phyloP scores from a whole-genome alignment of 2,797 vertebrate species.

The Adelosebastes latens region DNA sequence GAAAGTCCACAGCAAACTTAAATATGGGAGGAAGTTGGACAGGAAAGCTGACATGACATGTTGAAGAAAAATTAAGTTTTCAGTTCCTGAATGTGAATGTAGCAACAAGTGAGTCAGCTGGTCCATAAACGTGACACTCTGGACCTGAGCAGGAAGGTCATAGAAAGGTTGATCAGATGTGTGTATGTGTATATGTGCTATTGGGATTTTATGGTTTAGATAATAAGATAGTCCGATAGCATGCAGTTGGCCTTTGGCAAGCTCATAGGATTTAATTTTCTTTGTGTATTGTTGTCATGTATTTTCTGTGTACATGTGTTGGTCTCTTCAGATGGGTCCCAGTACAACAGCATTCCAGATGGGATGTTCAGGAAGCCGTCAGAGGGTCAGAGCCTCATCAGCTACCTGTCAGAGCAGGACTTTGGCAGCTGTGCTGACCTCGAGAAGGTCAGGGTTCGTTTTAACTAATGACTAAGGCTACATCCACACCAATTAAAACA shows the following conservation, averaged over 20 bases:
- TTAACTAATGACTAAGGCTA: neutral
- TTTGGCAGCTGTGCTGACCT: constrained; percentile 98
- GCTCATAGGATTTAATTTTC: neutral
- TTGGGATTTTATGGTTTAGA: neutral
- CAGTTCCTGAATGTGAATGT: neutral
- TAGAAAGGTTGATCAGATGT: neutral
- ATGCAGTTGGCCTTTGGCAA: neutral
- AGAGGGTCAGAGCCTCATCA: constrained; percentile 98
- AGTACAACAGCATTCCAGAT: constrained; percentile 83
- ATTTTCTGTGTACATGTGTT: constrained; percentile 8
- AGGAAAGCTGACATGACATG: neutral
- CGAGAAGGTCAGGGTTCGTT: constrained; percentile 87
- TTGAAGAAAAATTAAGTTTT: neutral
- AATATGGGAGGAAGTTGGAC: neutral
- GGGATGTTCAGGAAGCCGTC: constrained; percentile 96
- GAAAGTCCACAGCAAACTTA: neutral
- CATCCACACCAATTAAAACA: too few species aligned
- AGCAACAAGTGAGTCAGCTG: neutral
- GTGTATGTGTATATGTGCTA: neutral
- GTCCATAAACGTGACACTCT: neutral
- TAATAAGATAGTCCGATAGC: neutral
- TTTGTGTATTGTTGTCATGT: neutral
- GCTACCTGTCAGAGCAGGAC: constrained; percentile 98
- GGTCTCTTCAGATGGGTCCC: constrained; percentile 84
- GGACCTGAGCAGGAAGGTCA: neutral